Evolutionary conservation across 2,113 vertebrate species (phyloP), one percentile per base, ranked within the genome.

Genomic region (Poeciliopsis occidentalis): DNA sequence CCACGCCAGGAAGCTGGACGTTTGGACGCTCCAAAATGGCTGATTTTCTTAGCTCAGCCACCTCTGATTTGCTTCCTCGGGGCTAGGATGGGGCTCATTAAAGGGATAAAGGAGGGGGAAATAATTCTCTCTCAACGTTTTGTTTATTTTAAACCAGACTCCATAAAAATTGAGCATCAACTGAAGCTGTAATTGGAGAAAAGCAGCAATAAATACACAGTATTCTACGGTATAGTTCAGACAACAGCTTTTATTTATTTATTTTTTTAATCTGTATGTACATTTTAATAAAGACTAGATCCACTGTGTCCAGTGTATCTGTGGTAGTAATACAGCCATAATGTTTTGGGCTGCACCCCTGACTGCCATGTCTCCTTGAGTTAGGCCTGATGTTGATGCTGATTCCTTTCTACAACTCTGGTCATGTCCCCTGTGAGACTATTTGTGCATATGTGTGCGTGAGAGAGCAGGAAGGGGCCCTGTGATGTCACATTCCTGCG

Each of bases 401-500:
- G 88, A 93, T 92, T 93, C 75, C 89, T 89, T 83, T 69, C 12
- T 83, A 90, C 92, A 90, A 88, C 89, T 85, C 88, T 72, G 88
- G 89, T 85, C 87, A 69, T 69, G 88, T 91, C 88, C 89, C 89
- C 73, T 74, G 91, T 83, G 89, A 87, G 80, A 77, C 69, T 64
- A 70, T 61, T 73, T 76, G 77, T 75, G 80, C 47, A 24, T 63
- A 76, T 67, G 76, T 64, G 82, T 54, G 75, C 13, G 44, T 73
- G 19, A 15, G 41, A 8, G 60, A 63, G 90, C 65, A 83, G 15
- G 79, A 61, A 72, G 76, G 71, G 87, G 85, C 88, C 83, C 84
- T 90, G 90, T 93, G 92, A 94, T 92, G 93, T 93, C 92, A 94
- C 92, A 94, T 93, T 93, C 92, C 89, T 92, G 90, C 82, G 85